Conservation (phyloP, 2,797 vertebrate genomes). For the Lutjanus campechanus region DNA sequence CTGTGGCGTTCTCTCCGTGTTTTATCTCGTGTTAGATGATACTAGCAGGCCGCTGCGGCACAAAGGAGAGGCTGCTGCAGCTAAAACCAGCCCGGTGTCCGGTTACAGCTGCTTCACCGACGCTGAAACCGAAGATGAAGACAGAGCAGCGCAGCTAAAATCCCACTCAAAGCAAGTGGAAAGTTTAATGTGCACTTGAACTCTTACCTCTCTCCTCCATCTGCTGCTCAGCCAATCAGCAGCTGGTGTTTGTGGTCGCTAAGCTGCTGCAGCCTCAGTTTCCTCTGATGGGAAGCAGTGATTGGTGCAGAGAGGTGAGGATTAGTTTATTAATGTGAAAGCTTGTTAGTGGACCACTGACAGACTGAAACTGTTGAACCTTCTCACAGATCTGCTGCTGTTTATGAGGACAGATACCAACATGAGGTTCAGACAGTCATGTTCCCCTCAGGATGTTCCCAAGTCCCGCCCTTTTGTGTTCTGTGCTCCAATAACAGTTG, state of each 20-base stretch:
- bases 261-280: slow-evolving; percentile 22
- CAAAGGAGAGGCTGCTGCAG: slow-evolving; percentile 47
- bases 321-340: slow-evolving; percentile 33
- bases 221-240: slow-evolving; percentile 40
- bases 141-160: slow-evolving; percentile 32
- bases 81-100: slow-evolving; percentile 46
- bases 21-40: slow-evolving; percentile 59
- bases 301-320: slow-evolving; percentile 9
- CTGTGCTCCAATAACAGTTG: no score
- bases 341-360: slow-evolving; percentile 12
- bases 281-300: slow-evolving; percentile 26
- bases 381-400: neutral
- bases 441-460: no score
- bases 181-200: slow-evolving; percentile 60
- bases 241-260: slow-evolving; percentile 2
- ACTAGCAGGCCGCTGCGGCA: slow-evolving; percentile 10
- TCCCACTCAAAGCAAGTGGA: slow-evolving; percentile 42
- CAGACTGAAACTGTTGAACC: neutral
- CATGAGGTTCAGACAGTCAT: no score
- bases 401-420: no score
- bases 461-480: no score
- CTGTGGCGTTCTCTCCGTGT: slow-evolving; percentile 10
- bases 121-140: slow-evolving; percentile 67
- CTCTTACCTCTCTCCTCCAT: slow-evolving; percentile 18
- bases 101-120: slow-evolving; percentile 52